Conservation (phyloP, 1,140 invertebrate genomes). For the Metaphire vulgaris region DNA sequence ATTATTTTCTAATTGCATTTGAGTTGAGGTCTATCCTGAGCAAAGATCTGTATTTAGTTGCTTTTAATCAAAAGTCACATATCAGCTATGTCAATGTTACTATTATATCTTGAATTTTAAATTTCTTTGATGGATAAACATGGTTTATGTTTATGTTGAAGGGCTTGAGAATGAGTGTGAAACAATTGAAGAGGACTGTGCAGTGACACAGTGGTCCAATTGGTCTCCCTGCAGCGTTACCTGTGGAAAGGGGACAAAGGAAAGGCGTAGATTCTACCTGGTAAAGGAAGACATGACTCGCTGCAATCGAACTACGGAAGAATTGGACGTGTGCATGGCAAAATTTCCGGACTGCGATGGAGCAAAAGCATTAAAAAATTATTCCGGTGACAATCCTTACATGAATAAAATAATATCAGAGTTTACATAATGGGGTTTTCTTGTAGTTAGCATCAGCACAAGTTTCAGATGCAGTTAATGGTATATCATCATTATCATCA, state of each 20-base stretch:
- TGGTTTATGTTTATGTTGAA: too few relatives aligned
- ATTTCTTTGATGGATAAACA: too few relatives aligned
- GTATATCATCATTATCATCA: too few relatives aligned
- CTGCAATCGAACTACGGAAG: conserved; percentile 39
- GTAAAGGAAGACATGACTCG: conserved; percentile 33
- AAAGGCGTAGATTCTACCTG: conserved; percentile 42
- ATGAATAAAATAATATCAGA: neutral
- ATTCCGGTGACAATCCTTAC: conserved; percentile 44
- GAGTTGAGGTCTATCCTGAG: too few relatives aligned
- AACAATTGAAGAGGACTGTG: conserved; percentile 41
- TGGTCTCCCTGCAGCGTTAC: conserved; percentile 61
- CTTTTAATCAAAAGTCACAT: too few relatives aligned
- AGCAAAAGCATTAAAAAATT: conserved; percentile 46
- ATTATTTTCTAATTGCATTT: too few relatives aligned
- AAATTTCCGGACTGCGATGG: conserved; percentile 40
- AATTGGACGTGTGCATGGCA: conserved; percentile 43
- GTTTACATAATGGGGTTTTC: too few relatives aligned
- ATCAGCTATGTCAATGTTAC: too few relatives aligned
- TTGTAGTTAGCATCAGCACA: too few relatives aligned
- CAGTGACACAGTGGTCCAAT: conserved; percentile 56
- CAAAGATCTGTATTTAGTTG: too few relatives aligned
- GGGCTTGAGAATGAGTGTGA: conserved; percentile 30
- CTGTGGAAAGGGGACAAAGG: conserved; percentile 55
- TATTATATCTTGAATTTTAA: too few relatives aligned
- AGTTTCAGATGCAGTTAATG: too few relatives aligned